These are phyloP conservation scores for Schizothorax lantsangensis DNA, from an alignment of 2,797 vertebrate genomes.

Conservation along the genomic window DNA sequence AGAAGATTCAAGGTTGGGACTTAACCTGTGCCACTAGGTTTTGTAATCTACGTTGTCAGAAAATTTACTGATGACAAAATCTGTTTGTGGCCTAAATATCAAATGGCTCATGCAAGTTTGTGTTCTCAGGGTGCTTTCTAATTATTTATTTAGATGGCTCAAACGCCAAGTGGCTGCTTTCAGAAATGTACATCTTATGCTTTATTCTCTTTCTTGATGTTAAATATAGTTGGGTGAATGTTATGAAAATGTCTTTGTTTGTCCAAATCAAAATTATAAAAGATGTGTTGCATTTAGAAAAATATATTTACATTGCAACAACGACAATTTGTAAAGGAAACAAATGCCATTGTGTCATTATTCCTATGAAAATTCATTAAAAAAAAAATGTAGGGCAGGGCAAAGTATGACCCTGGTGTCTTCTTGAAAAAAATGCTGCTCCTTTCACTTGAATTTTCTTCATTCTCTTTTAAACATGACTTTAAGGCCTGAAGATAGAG, in stretches of 20 bases:
- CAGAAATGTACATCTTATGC: neutral
- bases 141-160: constrained; percentile 66
- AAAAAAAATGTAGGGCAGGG: neutral
- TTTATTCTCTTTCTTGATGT: neutral
- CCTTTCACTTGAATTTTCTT: neutral
- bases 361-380: neutral
- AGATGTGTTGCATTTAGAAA: neutral
- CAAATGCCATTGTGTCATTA: neutral
- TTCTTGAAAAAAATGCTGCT: neutral
- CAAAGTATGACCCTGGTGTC: neutral
- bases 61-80: constrained; percentile 41
- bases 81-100: constrained; percentile 64
- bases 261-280: neutral
- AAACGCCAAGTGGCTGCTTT: constrained; percentile 47
- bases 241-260: neutral
- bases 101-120: constrained; percentile 49
- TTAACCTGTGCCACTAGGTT: neutral
- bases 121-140: constrained; percentile 38
- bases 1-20: neutral
- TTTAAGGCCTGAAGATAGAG: neutral
- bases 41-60: neutral
- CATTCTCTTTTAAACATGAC: neutral
- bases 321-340: neutral
- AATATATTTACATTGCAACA: neutral
- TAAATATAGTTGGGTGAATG: neutral